Conservation (phyloP, 2,113 vertebrate genomes). For the Tetrax tetrax region DNA sequence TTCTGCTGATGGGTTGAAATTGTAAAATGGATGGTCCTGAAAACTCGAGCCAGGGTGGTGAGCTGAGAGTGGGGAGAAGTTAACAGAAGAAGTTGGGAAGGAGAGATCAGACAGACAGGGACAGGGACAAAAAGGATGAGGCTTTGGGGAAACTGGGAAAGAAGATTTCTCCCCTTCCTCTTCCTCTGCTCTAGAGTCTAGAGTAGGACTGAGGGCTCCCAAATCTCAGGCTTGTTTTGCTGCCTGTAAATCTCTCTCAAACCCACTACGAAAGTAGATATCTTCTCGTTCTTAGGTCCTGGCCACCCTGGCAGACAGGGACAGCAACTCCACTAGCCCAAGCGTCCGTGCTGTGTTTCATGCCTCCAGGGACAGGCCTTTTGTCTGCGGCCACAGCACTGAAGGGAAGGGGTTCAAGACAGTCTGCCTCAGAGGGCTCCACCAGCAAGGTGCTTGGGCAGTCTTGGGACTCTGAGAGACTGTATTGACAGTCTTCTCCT, state of each 20-base stretch:
- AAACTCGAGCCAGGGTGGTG: neutral
- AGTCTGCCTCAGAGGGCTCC: neutral
- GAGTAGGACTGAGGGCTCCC: neutral
- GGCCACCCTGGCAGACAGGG: accelerated
- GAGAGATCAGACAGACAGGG: neutral
- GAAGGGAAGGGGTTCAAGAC: neutral
- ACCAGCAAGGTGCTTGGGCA: neutral
- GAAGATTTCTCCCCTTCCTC: neutral
- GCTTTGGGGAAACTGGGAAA: neutral
- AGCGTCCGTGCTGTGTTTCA: neutral
- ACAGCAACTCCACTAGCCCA: neutral
- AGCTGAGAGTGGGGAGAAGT: neutral
- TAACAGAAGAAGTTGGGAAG: neutral
- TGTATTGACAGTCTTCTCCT: neutral
- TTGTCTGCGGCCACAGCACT: neutral
- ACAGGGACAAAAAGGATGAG: neutral
- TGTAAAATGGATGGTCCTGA: neutral
- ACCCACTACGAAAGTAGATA: neutral
- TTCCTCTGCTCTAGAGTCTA: neutral
- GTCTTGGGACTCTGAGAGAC: neutral
- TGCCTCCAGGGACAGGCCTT: neutral
- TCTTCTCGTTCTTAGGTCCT: neutral
- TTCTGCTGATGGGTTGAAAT: neutral
- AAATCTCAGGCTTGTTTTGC: neutral
- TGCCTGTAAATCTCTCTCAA: neutral